A percentile compares a stretch with the other conserved stretches of the same genome.
Evolutionary conservation across 2,888 invertebrate genomes (phyloP).

Genomic region (Euzetes globulus): DNA sequence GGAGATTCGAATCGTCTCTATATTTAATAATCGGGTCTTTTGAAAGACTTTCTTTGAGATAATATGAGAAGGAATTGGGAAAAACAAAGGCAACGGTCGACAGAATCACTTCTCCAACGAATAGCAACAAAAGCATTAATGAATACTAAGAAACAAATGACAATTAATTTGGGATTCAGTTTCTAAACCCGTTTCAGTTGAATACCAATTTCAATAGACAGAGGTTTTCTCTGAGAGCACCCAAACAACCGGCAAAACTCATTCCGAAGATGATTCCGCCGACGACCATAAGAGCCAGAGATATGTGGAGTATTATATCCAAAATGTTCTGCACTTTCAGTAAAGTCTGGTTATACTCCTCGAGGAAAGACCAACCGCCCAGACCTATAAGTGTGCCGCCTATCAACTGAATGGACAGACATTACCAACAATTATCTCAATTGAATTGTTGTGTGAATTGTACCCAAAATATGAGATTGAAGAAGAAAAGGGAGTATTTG

Average conservation of each 20-base stretch:
- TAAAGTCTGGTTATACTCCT: conserved; percentile 81
- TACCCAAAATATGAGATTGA: conserved; percentile 86
- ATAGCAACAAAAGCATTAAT: conserved; percentile 74
- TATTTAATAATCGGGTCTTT: conserved; percentile 86
- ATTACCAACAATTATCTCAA: not conserved
- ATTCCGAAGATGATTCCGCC: conserved; percentile 86
- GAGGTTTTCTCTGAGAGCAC: conserved; percentile 81
- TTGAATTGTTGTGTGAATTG: conserved; percentile 48
- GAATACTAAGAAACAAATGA: conserved; percentile 61
- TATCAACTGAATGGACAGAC: conserved; percentile 59
- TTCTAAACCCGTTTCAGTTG: not conserved
- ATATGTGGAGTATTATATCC: conserved; percentile 76
- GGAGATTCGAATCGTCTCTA: conserved; percentile 82
- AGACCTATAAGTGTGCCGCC: conserved; percentile 78
- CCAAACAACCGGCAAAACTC: conserved; percentile 87
- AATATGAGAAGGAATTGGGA: conserved; percentile 75
- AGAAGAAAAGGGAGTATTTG: conserved; percentile 79
- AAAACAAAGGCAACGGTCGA: conserved; percentile 89
- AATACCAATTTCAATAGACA: conserved; percentile 77
- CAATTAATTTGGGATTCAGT: not conserved
- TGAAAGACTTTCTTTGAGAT: conserved; percentile 76
- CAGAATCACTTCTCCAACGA: conserved; percentile 81
- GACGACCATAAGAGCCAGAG: conserved; percentile 77
- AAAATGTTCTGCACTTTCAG: conserved; percentile 71
- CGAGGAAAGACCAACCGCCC: conserved; percentile 82